Conservation (phyloP, 1,140 invertebrate species). For the Ceratosolen fusciceps region DNA sequence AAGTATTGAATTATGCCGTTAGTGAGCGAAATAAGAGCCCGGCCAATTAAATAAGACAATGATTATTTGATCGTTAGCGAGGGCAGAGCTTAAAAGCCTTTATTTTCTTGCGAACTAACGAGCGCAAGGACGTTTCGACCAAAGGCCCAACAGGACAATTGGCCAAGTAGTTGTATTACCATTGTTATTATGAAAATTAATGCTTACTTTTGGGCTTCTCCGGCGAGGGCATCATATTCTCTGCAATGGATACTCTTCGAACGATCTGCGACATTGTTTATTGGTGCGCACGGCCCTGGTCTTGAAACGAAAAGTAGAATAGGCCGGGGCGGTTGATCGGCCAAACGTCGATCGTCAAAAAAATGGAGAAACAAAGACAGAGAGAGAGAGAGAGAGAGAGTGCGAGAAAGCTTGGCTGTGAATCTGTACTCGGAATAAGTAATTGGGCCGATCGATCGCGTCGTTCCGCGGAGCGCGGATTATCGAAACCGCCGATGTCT, state of each 20-base stretch:
- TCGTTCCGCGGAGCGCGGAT: not conserved
- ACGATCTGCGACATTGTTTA: constrained; percentile 46
- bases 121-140: not conserved
- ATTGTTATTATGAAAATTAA: too few species aligned
- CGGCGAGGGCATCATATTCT: constrained; percentile 50
- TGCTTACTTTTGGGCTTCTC: constrained; percentile 53
- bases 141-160: not conserved
- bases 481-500: not conserved
- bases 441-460: not conserved
- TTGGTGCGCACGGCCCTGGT: not conserved
- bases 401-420: too few species aligned
- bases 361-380: too few species aligned
- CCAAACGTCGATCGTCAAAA: not conserved
- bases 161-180: not conserved
- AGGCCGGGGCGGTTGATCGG: not conserved
- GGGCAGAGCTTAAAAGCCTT: not conserved
- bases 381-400: too few species aligned
- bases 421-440: too few species aligned
- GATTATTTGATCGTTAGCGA: too few species aligned
- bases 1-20: too few species aligned
- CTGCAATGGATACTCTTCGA: constrained; percentile 52
- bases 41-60: too few species aligned
- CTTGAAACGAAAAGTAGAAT: not conserved
- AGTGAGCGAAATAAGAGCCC: too few species aligned
- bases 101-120: not conserved